Percentiles rank a stretch among this genome's conserved stretches.
phyloP scores from a whole-genome alignment of 92 coral and sea anemone species.

The Metridium senile region DNA sequence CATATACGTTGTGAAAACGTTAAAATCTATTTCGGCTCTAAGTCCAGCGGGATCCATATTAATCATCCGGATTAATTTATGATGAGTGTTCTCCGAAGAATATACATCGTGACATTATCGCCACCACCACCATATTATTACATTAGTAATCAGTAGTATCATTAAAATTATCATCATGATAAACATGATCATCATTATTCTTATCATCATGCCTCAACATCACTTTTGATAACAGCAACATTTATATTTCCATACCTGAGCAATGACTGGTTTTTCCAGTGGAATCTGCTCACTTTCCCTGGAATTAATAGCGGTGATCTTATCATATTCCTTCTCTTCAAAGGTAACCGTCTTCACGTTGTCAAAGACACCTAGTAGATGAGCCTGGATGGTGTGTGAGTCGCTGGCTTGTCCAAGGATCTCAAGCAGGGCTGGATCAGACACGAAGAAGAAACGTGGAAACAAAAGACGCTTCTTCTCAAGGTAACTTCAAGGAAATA shows the following conservation, averaged over 20 bases:
- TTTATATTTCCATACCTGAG: constrained; percentile 67
- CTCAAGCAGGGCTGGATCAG: constrained; percentile 97
- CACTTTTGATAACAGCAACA: not conserved
- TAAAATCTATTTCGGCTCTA: not conserved
- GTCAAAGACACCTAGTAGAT: constrained; percentile 89
- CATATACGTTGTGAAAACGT: not conserved
- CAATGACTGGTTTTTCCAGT: constrained; percentile 91
- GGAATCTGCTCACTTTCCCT: constrained; percentile 85
- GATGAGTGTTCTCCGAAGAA: too few relatives aligned
- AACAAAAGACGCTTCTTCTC: constrained; percentile 98
- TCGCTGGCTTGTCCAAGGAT: constrained; percentile 99
- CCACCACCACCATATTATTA: too few relatives aligned
- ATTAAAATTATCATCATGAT: too few relatives aligned
- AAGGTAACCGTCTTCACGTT: constrained; percentile 96
- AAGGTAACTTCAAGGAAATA: constrained; percentile 64
- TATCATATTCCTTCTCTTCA: constrained; percentile 96
- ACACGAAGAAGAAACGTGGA: constrained; percentile 99
- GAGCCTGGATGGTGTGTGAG: constrained; percentile 99
- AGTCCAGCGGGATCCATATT: too few relatives aligned
- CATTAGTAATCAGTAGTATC: too few relatives aligned
- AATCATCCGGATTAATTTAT: too few relatives aligned
- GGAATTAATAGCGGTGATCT: constrained; percentile 90
- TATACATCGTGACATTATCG: too few relatives aligned
- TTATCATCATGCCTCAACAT: not conserved
- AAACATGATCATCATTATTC: too few relatives aligned